Conservation (phyloP, 2,797 vertebrate genomes). For the Semotilus atromaculatus region DNA sequence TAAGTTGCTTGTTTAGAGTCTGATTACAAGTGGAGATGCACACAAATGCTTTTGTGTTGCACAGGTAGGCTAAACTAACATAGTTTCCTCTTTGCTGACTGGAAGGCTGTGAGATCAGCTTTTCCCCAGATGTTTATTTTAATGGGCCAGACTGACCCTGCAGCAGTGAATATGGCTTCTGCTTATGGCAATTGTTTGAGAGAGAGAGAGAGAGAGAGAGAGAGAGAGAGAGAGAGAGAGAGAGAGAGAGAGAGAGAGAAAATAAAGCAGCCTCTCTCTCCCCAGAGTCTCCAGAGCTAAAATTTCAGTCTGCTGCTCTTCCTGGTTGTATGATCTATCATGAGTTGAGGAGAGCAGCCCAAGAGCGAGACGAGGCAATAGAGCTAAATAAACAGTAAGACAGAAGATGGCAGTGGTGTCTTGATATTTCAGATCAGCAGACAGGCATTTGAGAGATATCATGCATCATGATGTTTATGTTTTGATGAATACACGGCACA, state of each 20-base stretch:
- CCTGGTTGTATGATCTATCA: slow-evolving; percentile 38
- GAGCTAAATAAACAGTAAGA: slow-evolving; percentile 57
- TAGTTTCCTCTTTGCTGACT: slow-evolving; percentile 21
- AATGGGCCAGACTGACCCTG: slow-evolving; percentile 40
- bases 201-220: background rate
- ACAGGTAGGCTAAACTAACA: slow-evolving; percentile 1
- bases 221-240: background rate
- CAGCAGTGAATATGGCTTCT: slow-evolving; percentile 42
- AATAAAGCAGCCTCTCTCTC: slow-evolving; percentile 34
- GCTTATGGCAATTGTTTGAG: slow-evolving; percentile 44
- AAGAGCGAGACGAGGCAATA: background rate
- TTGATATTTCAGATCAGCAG: slow-evolving; percentile 52
- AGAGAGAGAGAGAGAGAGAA: no score
- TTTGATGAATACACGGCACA: slow-evolving; percentile 2
- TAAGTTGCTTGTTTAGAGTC: background rate
- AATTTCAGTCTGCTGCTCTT: slow-evolving; percentile 41
- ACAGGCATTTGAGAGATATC: background rate
- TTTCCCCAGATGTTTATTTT: slow-evolving; percentile 52
- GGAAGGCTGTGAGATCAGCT: slow-evolving; percentile 34
- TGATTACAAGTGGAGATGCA: slow-evolving; percentile 4
- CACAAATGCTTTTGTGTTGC: slow-evolving; percentile 1
- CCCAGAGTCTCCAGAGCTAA: slow-evolving; percentile 32
- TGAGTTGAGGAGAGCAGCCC: slow-evolving; percentile 10
- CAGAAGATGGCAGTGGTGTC: slow-evolving; percentile 81
- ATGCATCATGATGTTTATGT: background rate